These are phyloP conservation scores for Adelges cooleyi DNA, from an alignment of 1,140 invertebrate genomes.

Conservation along the genomic window DNA sequence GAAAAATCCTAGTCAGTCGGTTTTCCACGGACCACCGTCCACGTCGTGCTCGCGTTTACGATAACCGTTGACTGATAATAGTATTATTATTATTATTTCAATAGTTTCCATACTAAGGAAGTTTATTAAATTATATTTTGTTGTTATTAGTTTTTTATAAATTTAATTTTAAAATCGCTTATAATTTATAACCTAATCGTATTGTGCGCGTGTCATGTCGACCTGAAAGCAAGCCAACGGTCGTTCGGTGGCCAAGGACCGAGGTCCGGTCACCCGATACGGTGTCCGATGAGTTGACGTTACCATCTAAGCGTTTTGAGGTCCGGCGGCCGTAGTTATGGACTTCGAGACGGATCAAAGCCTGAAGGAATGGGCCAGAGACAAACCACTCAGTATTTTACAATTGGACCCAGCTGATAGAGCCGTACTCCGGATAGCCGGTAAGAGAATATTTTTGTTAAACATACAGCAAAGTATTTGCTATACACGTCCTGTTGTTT, in stretches of 20 bases:
- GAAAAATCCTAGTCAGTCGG: neutral
- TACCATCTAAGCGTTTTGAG: no score
- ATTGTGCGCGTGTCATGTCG: neutral
- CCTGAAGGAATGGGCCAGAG: slow-evolving; percentile 88
- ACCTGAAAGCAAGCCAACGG: neutral
- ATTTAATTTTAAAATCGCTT: no score
- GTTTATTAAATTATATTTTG: no score
- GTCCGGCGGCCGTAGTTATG: slow-evolving; percentile 40
- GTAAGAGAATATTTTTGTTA: slow-evolving; percentile 48
- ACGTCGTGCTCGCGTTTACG: neutral
- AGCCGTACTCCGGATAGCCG: slow-evolving; percentile 88
- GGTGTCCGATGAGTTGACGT: slow-evolving; percentile 8
- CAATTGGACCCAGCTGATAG: slow-evolving; percentile 88
- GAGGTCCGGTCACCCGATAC: slow-evolving; percentile 7
- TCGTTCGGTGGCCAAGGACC: neutral
- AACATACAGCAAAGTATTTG: no score
- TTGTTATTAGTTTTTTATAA: no score
- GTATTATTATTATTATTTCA: no score
- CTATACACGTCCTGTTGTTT: no score
- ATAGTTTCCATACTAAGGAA: no score
- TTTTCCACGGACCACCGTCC: neutral
- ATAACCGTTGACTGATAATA: no score
- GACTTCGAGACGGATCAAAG: slow-evolving; percentile 71
- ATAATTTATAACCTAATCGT: no score
- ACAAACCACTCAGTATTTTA: slow-evolving; percentile 88